These are phyloP conservation scores for Heliconius sara DNA, from an alignment of 2,888 invertebrate species.

Conservation along the genomic window DNA sequence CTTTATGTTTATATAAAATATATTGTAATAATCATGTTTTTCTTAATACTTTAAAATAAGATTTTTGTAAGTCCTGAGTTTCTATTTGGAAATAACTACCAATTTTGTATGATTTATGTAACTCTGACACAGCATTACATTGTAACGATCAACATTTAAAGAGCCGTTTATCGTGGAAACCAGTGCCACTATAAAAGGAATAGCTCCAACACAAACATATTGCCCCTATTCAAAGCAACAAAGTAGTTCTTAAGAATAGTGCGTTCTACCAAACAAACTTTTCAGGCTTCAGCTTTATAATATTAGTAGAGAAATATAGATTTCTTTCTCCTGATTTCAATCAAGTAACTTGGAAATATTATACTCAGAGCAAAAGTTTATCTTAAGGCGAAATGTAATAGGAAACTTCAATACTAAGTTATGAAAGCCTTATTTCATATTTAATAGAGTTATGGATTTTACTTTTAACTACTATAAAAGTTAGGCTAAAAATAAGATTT, in stretches of 20 bases:
- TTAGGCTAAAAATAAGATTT: too few relatives aligned
- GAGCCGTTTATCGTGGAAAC: too few relatives aligned
- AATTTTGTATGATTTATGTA: too few relatives aligned
- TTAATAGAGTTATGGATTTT: not conserved
- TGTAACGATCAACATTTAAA: too few relatives aligned
- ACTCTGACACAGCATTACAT: too few relatives aligned
- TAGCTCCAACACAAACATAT: not conserved
- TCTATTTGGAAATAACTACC: too few relatives aligned
- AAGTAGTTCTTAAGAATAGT: not conserved
- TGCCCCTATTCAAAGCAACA: not conserved
- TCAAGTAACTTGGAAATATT: not conserved
- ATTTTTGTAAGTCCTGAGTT: not conserved
- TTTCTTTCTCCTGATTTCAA: not conserved
- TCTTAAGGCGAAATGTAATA: not conserved
- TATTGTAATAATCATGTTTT: not conserved
- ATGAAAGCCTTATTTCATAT: constrained; percentile 2
- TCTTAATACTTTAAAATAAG: not conserved
- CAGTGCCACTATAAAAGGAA: not conserved
- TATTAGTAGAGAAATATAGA: not conserved
- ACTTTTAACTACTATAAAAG: not conserved
- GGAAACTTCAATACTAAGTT: constrained; percentile 14
- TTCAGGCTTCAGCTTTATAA: not conserved
- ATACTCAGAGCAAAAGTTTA: not conserved
- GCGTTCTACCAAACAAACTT: not conserved
- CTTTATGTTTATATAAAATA: not conserved